Conservation (phyloP, 2,888 invertebrate species). For the Drosophila barbarae region DNA sequence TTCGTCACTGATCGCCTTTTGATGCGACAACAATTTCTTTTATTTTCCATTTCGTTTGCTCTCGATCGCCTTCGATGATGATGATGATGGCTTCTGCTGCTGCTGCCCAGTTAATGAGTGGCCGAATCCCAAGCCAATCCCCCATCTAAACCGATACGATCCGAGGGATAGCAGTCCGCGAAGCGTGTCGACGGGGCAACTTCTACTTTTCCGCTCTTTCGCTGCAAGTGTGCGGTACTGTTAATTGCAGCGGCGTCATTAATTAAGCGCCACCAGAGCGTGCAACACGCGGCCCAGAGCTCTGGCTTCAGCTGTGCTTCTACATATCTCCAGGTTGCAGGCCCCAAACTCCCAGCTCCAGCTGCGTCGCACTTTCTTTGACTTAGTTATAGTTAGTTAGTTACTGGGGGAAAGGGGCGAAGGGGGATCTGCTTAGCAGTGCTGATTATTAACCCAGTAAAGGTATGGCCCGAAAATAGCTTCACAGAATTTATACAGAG, state of each 20-base stretch:
- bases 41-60: slow-evolving; percentile 43
- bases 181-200: slow-evolving; percentile 45
- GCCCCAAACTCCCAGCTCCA: neutral
- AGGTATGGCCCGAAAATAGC: neutral
- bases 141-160: neutral
- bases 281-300: slow-evolving; percentile 58
- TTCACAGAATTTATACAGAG: too few species aligned
- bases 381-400: slow-evolving; percentile 48
- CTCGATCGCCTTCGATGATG: slow-evolving; percentile 13
- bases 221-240: slow-evolving; percentile 39
- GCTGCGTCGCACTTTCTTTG: slow-evolving; percentile 59
- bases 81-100: slow-evolving; percentile 13
- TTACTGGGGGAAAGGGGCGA: neutral
- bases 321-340: neutral
- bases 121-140: neutral
- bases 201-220: slow-evolving; percentile 40
- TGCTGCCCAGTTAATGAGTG: slow-evolving; percentile 48
- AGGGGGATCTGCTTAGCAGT: neutral
- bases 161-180: neutral
- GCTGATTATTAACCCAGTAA: slow-evolving; percentile 12
- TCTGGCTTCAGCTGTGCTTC: neutral
- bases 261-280: slow-evolving; percentile 70
- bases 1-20: slow-evolving; percentile 23
- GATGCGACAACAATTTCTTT: slow-evolving; percentile 58
- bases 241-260: slow-evolving; percentile 67